A percentile compares a stretch with the other conserved stretches of the same genome.
Conservation (phyloP, 1,140 invertebrate species). For the Drosophila sp. region DNA sequence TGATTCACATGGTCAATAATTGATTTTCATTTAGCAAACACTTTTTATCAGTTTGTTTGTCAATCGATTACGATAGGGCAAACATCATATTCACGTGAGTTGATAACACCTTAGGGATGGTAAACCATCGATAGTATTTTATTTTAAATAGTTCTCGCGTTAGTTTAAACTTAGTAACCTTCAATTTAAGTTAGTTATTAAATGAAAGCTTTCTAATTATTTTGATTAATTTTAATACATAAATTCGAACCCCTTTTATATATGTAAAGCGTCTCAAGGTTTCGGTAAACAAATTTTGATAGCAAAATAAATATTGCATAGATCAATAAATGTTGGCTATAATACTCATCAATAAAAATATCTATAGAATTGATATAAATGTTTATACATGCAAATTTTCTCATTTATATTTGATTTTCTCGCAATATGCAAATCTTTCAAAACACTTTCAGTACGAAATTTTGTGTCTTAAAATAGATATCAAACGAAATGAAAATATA, state of each 20-base stretch:
- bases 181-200: not conserved
- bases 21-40: constrained; percentile 9
- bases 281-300: constrained; percentile 7
- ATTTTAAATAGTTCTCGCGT: not conserved
- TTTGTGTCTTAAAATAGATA: constrained; percentile 64
- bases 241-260: constrained; percentile 1
- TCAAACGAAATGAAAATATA: constrained; percentile 64
- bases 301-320: constrained; percentile 10
- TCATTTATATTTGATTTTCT: constrained; percentile 29
- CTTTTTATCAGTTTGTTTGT: constrained; percentile 4
- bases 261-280: constrained; percentile 7
- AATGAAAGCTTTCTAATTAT: not conserved
- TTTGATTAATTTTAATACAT: not conserved
- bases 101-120: not conserved
- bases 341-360: constrained; percentile 19
- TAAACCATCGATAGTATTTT: constrained; percentile 1
- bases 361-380: constrained; percentile 14
- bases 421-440: constrained; percentile 23
- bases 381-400: constrained; percentile 18
- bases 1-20: constrained; percentile 14
- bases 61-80: not conserved
- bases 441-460: constrained; percentile 32
- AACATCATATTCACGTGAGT: constrained; percentile 7
- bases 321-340: constrained; percentile 8
- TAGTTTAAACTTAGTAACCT: no score